phyloP scores from a whole-genome alignment of 2,888 invertebrate genomes.

The Synergus umbraculus region DNA sequence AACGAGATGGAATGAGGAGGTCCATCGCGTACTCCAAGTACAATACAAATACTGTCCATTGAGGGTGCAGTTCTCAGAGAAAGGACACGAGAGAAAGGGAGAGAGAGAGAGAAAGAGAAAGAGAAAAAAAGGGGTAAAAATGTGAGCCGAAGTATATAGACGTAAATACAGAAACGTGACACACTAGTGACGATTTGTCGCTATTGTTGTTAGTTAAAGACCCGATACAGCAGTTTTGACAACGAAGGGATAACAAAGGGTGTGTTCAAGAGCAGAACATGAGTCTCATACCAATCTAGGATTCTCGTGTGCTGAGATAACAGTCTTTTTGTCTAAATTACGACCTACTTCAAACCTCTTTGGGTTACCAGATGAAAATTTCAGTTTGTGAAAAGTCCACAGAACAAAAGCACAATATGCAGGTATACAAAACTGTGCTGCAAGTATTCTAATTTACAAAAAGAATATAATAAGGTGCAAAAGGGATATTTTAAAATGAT shows the following conservation, averaged over 20 bases:
- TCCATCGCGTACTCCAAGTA: not conserved
- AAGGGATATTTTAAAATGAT: no score
- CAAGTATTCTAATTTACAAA: no score
- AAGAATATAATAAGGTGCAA: no score
- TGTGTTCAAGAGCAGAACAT: not conserved
- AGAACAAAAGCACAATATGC: not conserved
- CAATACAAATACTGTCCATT: slow-evolving; percentile 12
- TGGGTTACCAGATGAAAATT: not conserved
- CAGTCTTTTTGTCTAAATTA: not conserved
- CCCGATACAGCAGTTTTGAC: not conserved
- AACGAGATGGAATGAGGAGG: not conserved
- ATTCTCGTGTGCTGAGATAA: slow-evolving; percentile 10
- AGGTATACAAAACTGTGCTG: no score
- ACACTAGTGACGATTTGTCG: not conserved
- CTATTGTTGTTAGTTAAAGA: not conserved
- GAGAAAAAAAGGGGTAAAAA: slow-evolving; percentile 27
- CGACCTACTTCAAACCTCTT: not conserved
- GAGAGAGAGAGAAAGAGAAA: slow-evolving; percentile 26
- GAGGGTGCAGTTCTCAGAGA: not conserved
- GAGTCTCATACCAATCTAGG: not conserved
- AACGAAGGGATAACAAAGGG: not conserved
- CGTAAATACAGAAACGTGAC: not conserved
- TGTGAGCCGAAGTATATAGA: slow-evolving; percentile 38
- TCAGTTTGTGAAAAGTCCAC: not conserved
- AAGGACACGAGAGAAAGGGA: not conserved